A percentile compares a stretch with the other conserved stretches of the same genome.
phyloP scores from a whole-genome alignment of 2,113 vertebrate genomes.

The Fregetta grallaria region DNA sequence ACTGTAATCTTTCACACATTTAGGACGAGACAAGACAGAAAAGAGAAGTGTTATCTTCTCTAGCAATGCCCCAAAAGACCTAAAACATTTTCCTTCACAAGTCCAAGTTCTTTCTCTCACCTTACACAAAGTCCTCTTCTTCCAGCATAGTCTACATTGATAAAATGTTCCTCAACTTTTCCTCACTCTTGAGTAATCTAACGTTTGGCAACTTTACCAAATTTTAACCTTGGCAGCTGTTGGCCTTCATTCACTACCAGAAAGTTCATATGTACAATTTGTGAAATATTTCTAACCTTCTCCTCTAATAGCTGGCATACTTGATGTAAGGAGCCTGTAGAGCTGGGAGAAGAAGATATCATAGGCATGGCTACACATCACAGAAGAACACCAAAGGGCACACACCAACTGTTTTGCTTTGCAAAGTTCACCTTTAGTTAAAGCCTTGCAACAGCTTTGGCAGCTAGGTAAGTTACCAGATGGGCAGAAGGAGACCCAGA shows the following conservation, averaged over 20 bases:
- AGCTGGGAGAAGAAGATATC: conserved; percentile 2
- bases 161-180: conserved; percentile 11
- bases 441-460: conserved; percentile 54
- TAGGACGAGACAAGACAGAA: not conserved
- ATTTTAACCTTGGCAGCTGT: not conserved
- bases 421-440: conserved; percentile 54
- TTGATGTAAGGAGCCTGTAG: not conserved
- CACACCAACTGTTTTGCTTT: conserved; percentile 18
- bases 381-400: conserved; percentile 49
- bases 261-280: not conserved
- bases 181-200: not conserved
- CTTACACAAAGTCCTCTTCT: conserved; percentile 44
- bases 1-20: not conserved
- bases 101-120: conserved; percentile 1
- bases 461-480: conserved; percentile 48
- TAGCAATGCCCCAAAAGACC: not conserved
- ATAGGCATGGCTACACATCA: not conserved
- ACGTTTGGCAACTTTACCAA: not conserved
- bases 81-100: not conserved
- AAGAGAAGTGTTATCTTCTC: not conserved
- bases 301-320: not conserved
- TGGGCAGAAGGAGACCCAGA: conserved; percentile 60
- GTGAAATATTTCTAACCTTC: conserved; percentile 4
- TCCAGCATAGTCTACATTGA: conserved; percentile 11
- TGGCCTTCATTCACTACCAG: not conserved